phyloP scores from a whole-genome alignment of 2,113 vertebrate species.

The Zosterops japonicus region DNA sequence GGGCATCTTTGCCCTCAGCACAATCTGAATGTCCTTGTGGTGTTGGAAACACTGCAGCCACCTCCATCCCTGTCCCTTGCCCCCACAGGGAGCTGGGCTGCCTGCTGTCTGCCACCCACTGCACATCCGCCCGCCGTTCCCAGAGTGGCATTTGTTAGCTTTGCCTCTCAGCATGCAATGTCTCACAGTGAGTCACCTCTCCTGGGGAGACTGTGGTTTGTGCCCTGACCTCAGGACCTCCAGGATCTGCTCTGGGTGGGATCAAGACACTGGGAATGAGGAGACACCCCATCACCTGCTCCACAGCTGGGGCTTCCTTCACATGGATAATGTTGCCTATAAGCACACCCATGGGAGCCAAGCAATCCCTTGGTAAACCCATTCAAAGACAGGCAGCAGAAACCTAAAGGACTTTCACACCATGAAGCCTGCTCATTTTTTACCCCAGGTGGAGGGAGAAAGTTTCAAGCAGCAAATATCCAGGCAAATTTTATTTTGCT shows the following conservation, averaged over 20 bases:
- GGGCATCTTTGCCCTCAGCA: accelerated
- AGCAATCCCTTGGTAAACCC: neutral
- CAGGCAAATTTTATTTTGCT: neutral
- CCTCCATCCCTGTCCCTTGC: accelerated
- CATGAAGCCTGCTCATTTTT: neutral
- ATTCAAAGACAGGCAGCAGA: neutral
- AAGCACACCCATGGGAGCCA: neutral
- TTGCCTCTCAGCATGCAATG: neutral
- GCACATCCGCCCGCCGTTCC: accelerated
- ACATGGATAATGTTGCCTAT: neutral
- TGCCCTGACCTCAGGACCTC: neutral
- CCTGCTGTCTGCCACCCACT: neutral
- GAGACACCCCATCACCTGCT: neutral
- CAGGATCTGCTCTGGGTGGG: neutral
- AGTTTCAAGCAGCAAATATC: neutral
- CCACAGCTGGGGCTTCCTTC: neutral
- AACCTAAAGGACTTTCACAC: neutral
- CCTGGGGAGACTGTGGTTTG: neutral
- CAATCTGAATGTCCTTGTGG: accelerated
- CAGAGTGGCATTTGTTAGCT: conserved; percentile 14
- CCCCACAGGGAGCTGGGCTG: neutral
- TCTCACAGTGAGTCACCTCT: neutral
- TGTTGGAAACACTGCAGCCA: neutral
- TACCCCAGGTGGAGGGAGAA: neutral
- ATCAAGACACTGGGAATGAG: accelerated